These are phyloP conservation scores for Eucera pruinosa DNA, from an alignment of 2,888 invertebrate species.

Conservation along the genomic window DNA sequence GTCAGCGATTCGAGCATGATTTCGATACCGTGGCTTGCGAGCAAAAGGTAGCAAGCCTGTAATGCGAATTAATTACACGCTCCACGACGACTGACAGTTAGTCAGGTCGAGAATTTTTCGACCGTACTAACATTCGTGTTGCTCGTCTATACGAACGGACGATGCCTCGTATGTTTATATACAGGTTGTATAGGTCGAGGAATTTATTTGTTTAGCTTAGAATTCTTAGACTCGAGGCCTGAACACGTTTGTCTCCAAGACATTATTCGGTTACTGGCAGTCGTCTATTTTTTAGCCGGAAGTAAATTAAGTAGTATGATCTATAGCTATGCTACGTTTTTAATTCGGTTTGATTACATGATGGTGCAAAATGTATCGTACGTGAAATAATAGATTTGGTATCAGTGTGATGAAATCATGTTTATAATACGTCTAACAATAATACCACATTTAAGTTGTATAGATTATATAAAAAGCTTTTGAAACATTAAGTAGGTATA, in stretches of 20 bases:
- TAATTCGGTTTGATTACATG: background rate
- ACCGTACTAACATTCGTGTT: background rate
- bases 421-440: background rate
- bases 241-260: background rate
- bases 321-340: background rate
- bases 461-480: background rate
- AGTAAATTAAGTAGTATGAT: no score
- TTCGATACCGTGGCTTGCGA: constrained; percentile 9
- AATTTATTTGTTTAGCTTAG: background rate
- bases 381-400: background rate
- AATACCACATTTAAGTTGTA: background rate
- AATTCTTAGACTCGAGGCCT: background rate
- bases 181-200: background rate
- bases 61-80: constrained; percentile 22
- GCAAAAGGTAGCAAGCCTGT: constrained; percentile 17
- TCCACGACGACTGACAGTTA: background rate
- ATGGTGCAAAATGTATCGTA: background rate
- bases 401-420: background rate
- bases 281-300: no score
- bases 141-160: background rate
- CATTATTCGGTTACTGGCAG: background rate
- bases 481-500: background rate
- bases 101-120: background rate
- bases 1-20: constrained; percentile 1
- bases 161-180: no score